Base-by-base conservation (phyloP, 2,797 vertebrate species). In the Ataeniobius toweri region DNA sequence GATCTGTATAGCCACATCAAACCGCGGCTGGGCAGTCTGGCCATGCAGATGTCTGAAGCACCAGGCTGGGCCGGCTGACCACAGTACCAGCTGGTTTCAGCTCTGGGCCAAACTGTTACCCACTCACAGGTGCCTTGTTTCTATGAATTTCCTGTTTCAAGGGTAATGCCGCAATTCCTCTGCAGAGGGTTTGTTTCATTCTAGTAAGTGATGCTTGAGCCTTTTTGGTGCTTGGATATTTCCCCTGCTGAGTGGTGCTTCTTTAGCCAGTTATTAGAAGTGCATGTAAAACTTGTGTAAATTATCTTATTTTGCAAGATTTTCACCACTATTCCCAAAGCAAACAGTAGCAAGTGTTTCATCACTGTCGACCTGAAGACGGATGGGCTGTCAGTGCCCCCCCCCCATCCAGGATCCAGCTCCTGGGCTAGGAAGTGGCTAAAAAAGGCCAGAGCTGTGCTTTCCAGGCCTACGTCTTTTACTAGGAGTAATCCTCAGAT, bases 401-500 rank as follows among this genome's bases (percentile, higher is more conserved):
- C 79, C 86, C 91, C 93, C 93, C 95, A 83, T 89, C 89, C 87
- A 59, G 76, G 78, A 93, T 92, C 95, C 95, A 94, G 96, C 93
- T 95, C 94, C 91, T 92, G 96, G 94, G 85, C 88, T 94, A 92
- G 89, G 94, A 95, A 94, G 95, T 93, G 93, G 95, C 95, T 91
- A 94, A 92, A 93, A 94, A 95, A 95, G 91, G 96, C 93, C 92
- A 75, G 88, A 86, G 92, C 89, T 85, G 88, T n/a, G 73, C 94
- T 87, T 91, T 94, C 80, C 76, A 85, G 84, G 86, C 93, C 92
- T 88, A 84, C 68, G 80, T 96, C 93, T 94, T 95, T 94, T 95
- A 95, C 94, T 87, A 87, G 89, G 92, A 94, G 94, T 94, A 97
- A 96, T 97, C 96, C 98, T 98, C 97, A 93, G 82, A 96, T 91